A percentile compares a stretch with the other conserved stretches of the same genome.
These are phyloP conservation scores for Liodrosophila aerea DNA, from an alignment of 2,888 invertebrate genomes.

Conservation along the genomic window DNA sequence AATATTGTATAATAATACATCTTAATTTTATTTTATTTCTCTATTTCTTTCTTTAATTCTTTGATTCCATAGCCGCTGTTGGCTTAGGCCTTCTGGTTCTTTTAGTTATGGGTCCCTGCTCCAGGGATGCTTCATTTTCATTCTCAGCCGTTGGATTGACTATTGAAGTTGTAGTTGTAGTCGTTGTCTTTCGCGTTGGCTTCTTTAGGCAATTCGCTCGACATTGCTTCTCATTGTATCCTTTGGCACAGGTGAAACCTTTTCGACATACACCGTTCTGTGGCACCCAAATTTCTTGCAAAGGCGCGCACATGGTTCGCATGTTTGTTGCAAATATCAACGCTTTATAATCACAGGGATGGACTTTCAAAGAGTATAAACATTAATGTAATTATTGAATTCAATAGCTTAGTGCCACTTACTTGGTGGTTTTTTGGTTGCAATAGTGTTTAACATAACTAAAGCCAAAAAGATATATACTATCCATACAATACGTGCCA, in stretches of 20 bases:
- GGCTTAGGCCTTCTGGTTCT: slow-evolving; percentile 15
- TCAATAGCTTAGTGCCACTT: too few species aligned
- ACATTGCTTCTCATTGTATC: slow-evolving; percentile 6
- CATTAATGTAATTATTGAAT: too few species aligned
- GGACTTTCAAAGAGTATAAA: background rate
- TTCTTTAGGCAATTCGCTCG: background rate
- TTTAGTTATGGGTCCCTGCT: background rate
- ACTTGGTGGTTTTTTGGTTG: too few species aligned
- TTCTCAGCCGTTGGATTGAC: too few species aligned
- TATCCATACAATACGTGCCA: too few species aligned
- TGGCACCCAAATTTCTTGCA: slow-evolving; percentile 7
- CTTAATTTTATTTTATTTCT: too few species aligned
- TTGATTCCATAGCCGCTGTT: too few species aligned
- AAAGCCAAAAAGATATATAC: too few species aligned
- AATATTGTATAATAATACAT: too few species aligned
- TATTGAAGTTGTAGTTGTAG: rapidly evolving
- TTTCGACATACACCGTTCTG: background rate
- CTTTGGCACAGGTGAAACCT: slow-evolving; percentile 16
- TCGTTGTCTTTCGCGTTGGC: background rate
- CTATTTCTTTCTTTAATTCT: background rate
- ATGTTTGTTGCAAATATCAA: background rate
- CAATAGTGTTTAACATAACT: too few species aligned
- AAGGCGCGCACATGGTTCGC: slow-evolving; percentile 24
- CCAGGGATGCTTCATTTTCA: too few species aligned
- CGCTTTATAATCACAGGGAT: slow-evolving; percentile 16